A percentile compares a stretch with the other conserved stretches of the same genome.
Evolutionary conservation across 2,888 invertebrate species (phyloP).

Genomic region (Helicoverpa assulta): DNA sequence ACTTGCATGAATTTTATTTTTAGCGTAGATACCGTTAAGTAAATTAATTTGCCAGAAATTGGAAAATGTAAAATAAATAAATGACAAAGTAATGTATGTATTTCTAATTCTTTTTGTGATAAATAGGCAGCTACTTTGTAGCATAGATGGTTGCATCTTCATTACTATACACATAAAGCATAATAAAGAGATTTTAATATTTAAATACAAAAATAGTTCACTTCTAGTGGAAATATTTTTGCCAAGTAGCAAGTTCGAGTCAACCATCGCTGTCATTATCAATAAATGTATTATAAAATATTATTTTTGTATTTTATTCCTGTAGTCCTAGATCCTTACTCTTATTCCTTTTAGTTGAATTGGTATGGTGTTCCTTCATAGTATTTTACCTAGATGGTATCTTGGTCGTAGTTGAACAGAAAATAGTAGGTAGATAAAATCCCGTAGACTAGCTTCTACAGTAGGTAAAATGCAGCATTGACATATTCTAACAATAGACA

Average conservation of each 20-base stretch:
- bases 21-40: conserved; percentile 74
- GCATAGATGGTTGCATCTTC: conserved; percentile 83
- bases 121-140: conserved; percentile 87
- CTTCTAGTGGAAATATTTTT: conserved; percentile 90
- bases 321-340: conserved; percentile 44
- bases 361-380: background rate
- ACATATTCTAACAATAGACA: too few relatives aligned
- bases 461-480: too few relatives aligned
- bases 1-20: conserved; percentile 74
- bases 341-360: background rate
- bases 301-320: conserved; percentile 71
- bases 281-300: conserved; percentile 89
- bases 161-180: conserved; percentile 84
- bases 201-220: conserved; percentile 87
- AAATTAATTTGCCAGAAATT: conserved; percentile 83
- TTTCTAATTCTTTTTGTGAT: conserved; percentile 83
- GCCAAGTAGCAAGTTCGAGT: conserved; percentile 89
- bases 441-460: too few relatives aligned
- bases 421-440: too few relatives aligned
- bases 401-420: too few relatives aligned
- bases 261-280: conserved; percentile 90
- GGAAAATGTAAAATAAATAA: conserved; percentile 78
- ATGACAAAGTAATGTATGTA: conserved; percentile 84
- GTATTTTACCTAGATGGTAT: background rate
- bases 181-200: conserved; percentile 89